These are phyloP conservation scores for Scolanthus callimorphus DNA, from an alignment of 92 coral and sea anemone genomes.

Conservation along the genomic window DNA sequence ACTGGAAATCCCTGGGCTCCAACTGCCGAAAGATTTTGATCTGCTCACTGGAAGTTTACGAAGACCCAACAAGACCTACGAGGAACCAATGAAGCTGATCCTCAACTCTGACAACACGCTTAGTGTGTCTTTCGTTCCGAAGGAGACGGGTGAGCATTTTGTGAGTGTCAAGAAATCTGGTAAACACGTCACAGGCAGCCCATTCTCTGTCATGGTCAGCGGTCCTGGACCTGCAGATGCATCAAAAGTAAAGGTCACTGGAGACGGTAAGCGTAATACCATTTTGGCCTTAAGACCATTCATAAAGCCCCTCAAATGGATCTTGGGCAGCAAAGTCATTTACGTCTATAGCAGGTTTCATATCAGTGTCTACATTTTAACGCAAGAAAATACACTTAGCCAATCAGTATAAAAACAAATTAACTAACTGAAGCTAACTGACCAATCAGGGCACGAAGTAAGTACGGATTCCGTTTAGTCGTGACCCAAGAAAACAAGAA, in stretches of 20 bases:
- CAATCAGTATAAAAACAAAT: no score
- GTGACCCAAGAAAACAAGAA: no score
- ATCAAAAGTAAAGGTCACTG: slow-evolving; percentile 85
- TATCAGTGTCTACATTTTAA: no score
- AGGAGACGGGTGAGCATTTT: slow-evolving; percentile 96
- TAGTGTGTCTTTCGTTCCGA: slow-evolving; percentile 96
- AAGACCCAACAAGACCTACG: slow-evolving; percentile 79
- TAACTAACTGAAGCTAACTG: no score
- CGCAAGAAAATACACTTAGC: no score
- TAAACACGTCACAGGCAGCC: slow-evolving; percentile 95
- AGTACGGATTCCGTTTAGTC: no score
- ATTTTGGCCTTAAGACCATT: no score
- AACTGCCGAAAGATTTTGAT: slow-evolving; percentile 89
- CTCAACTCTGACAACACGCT: slow-evolving; percentile 98
- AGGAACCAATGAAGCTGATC: slow-evolving; percentile 86
- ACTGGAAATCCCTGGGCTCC: slow-evolving; percentile 95
- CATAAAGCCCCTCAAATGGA: no score
- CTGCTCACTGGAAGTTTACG: slow-evolving; percentile 74
- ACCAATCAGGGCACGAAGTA: no score
- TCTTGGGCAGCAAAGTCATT: neutral
- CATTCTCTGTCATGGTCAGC: slow-evolving; percentile 99
- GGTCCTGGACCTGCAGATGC: slow-evolving; percentile 99
- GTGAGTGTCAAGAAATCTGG: slow-evolving; percentile 93
- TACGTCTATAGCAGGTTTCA: neutral
- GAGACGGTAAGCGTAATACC: slow-evolving; percentile 93